Percentiles rank a stretch among this genome's conserved stretches.
Conservation (phyloP, 2,888 invertebrate species). For the Salpingus planirostris region DNA sequence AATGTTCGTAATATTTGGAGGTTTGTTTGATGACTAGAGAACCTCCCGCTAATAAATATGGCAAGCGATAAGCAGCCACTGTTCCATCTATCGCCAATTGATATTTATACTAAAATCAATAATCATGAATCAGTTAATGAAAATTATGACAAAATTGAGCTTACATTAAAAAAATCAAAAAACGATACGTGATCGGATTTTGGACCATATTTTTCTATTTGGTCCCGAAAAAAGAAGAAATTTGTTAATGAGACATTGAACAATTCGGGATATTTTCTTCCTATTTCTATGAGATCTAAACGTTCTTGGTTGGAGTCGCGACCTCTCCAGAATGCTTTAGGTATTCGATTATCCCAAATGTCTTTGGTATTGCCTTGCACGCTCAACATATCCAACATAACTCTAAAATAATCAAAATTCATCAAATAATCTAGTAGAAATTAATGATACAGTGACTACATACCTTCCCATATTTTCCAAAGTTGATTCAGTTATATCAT, state of each 20-base stretch:
- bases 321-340: constrained; percentile 84
- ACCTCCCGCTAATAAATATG: constrained; percentile 83
- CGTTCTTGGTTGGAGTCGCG: constrained; percentile 83
- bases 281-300: constrained; percentile 70
- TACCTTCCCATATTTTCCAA: constrained; percentile 87
- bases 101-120: constrained; percentile 87
- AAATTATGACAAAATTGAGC: constrained; percentile 30
- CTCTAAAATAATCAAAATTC: constrained; percentile 43
- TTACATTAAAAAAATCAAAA: constrained; percentile 89
- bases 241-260: constrained; percentile 90
- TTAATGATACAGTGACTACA: constrained; percentile 1
- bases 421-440: neutral
- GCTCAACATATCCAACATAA: constrained; percentile 81
- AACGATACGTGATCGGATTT: constrained; percentile 78
- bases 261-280: constrained; percentile 63
- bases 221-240: constrained; percentile 89
- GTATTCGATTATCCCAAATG: constrained; percentile 64
- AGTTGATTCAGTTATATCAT: constrained; percentile 87
- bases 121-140: constrained; percentile 45
- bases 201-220: constrained; percentile 79
- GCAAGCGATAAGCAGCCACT: constrained; percentile 91
- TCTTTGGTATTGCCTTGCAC: constrained; percentile 70
- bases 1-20: constrained; percentile 92
- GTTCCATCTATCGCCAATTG: constrained; percentile 92
- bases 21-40: constrained; percentile 85